Base-by-base conservation (phyloP, 2,888 invertebrate species). In the Dicyrtoma fusca region DNA sequence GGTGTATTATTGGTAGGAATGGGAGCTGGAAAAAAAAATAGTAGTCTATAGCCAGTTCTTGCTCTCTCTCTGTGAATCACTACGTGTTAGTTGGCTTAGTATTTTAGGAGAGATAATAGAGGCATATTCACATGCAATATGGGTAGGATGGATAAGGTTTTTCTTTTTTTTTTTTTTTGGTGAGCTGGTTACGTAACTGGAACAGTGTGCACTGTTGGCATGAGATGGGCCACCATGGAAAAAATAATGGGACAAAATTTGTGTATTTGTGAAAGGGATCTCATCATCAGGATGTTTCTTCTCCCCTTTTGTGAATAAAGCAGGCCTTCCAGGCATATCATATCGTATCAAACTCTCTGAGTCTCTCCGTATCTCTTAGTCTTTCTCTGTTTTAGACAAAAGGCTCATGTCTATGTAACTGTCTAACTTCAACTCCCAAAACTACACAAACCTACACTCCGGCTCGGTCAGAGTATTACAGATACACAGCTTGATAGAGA, bases 181-280 rank as follows among this genome's bases (percentile, higher is more conserved):
- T 34, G 34, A 8, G 34, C 34, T 34, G 34, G 34, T 34, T 34
- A 34, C 34, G 34, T 34, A 34, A 34, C 34, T 34, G 34, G 34
- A 34, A 34, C 34, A n/a, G n/a, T n/a, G 17, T 51, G 17, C 11
- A 63, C 25, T 47, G 51, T 25, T 26, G 44, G 61, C 42, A 61
- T 42, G 34, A 68, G 34, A 10, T 57, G 59, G 59, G 59, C 68
- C 51, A 63, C 70, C 63, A 49, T 66, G 66, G 49, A 72, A 64
- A 66, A 71, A 65, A 72, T 47, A 26, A 66, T 47, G 66, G 49
- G 64, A 69, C 74, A 73, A 75, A 75, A 69, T 74, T 72, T 75
- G 75, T 75, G 71, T 75, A 75, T 75, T 75, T 75, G 75, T 75
- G 75, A 75, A 75, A 75, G 75, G 75, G 75, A 75, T 75, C 75